phyloP scores from a whole-genome alignment of 2,888 invertebrate genomes.

The Noctua fimbriata region DNA sequence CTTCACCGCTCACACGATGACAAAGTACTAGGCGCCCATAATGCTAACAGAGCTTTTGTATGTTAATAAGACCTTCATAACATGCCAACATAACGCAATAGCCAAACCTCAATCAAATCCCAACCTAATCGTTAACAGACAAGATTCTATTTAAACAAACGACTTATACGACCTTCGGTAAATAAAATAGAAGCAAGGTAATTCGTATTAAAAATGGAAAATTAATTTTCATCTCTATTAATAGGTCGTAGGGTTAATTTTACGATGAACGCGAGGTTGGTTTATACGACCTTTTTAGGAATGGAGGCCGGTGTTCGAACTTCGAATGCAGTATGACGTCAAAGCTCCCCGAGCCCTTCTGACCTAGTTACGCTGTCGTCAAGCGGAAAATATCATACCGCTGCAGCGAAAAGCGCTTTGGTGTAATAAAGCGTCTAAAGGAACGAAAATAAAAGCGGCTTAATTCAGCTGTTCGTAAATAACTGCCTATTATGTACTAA shows the following conservation, averaged over 20 bases:
- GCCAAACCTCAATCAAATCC: constrained; percentile 59
- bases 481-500: neutral
- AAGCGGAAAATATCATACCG: constrained; percentile 76
- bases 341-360: constrained; percentile 81
- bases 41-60: constrained; percentile 66
- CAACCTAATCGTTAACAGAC: constrained; percentile 61
- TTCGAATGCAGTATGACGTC: constrained; percentile 84
- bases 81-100: constrained; percentile 69
- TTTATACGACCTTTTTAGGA: constrained; percentile 67
- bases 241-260: constrained; percentile 44
- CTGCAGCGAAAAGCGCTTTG: constrained; percentile 66
- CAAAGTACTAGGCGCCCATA: constrained; percentile 67
- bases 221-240: constrained; percentile 52
- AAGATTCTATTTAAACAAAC: constrained; percentile 66
- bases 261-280: constrained; percentile 26
- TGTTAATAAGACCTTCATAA: constrained; percentile 70
- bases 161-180: constrained; percentile 57
- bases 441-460: constrained; percentile 39
- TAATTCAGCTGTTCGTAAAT: constrained; percentile 46
- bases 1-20: constrained; percentile 48
- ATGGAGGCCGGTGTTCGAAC: constrained; percentile 73
- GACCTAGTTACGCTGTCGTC: constrained; percentile 82
- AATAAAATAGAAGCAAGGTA: constrained; percentile 66
- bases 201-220: constrained; percentile 56
- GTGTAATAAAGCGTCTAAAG: constrained; percentile 45